These are phyloP conservation scores for Arge pagana DNA, from an alignment of 2,888 invertebrate genomes.

Conservation along the genomic window DNA sequence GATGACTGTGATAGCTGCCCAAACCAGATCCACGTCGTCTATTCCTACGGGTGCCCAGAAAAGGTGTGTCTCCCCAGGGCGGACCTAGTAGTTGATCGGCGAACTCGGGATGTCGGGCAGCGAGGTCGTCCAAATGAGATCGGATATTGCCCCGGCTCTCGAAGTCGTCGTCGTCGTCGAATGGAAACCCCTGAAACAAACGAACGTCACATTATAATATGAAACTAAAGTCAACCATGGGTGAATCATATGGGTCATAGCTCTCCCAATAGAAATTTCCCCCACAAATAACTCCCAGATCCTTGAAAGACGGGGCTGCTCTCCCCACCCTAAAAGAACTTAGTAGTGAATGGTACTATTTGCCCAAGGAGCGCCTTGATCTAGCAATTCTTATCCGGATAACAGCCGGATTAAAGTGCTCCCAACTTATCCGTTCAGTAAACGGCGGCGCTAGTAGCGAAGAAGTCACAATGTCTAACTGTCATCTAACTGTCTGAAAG, in stretches of 20 bases:
- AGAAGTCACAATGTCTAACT: no score
- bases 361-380: no score
- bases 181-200: constrained; percentile 65
- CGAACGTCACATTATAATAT: constrained; percentile 13
- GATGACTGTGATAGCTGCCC: constrained; percentile 37
- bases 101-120: constrained; percentile 75
- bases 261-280: not conserved
- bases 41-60: constrained; percentile 41
- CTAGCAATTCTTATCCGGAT: no score
- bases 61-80: constrained; percentile 50
- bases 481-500: no score
- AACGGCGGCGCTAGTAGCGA: no score
- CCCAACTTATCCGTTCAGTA: no score
- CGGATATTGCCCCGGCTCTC: constrained; percentile 60
- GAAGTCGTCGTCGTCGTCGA: constrained; percentile 65
- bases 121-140: constrained; percentile 70
- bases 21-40: constrained; percentile 42
- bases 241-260: not conserved
- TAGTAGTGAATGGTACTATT: no score
- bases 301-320: no score
- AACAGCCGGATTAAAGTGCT: no score
- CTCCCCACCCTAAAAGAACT: no score
- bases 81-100: constrained; percentile 67
- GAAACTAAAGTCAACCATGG: not conserved
- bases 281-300: not conserved